Percentiles rank a stretch among this genome's conserved stretches.
Conservation (phyloP, 2,113 vertebrate species). For the Alethe diademata region DNA sequence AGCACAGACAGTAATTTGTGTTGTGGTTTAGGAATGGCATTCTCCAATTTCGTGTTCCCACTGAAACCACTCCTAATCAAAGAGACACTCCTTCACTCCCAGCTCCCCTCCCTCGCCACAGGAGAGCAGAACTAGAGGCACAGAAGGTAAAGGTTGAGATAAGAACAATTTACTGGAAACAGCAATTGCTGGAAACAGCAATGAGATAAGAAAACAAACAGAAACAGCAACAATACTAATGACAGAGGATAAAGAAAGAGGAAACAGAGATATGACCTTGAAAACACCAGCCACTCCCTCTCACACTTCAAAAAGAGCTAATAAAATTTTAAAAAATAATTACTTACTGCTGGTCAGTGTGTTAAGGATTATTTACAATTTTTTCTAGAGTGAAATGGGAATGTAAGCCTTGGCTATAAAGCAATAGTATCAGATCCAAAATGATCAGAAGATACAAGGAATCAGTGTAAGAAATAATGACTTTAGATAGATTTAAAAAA, state of each 20-base stretch:
- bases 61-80: not conserved
- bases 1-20: not conserved
- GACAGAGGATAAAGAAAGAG: not conserved
- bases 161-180: not conserved
- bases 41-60: not conserved
- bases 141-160: not conserved
- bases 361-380: not conserved
- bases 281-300: fast-evolving
- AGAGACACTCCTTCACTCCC: not conserved
- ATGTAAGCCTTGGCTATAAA: not conserved
- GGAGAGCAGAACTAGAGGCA: not conserved
- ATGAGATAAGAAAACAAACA: not conserved
- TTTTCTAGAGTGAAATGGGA: not conserved
- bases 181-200: not conserved
- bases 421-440: not conserved
- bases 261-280: not conserved
- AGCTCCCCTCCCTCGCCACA: not conserved
- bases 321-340: not conserved
- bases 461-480: not conserved
- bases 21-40: not conserved
- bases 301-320: not conserved
- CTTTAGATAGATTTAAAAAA: not conserved
- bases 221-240: not conserved
- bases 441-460: not conserved
- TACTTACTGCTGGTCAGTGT: not conserved